Base-by-base conservation (phyloP, 2,113 vertebrate genomes). In the Martes martes region DNA sequence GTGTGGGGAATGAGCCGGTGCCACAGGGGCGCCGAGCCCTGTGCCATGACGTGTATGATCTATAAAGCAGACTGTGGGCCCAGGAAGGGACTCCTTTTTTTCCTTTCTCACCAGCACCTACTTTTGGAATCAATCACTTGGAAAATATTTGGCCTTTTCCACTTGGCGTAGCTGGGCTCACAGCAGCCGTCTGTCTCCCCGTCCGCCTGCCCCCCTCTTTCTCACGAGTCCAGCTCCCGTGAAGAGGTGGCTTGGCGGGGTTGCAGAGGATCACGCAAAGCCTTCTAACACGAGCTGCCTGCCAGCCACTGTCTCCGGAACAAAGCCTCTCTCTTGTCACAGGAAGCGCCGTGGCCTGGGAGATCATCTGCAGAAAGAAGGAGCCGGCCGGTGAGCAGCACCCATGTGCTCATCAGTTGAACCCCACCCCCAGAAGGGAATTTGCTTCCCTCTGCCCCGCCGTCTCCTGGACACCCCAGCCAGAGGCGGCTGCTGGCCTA, bases 251-350 rank as follows among this genome's bases (percentile, higher is more conserved):
- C 15, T 73, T 92, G 50, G 50, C 45, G 3, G 42, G 33, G 57
- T 82, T 67, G 63, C 13, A 80, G 61, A 73, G 52, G 36, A 45
- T 55, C 76, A 85, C n/a, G 16, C 92, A 74, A 33, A 94, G 83
- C 47, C 63, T 90, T 69, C 55, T 4, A 18, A 26, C 10, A 16
- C 26, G 82, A 57, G 61, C 47, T 7, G 13, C 47, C 31, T 39
- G 69, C 76, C 61, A 10, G 13, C 39, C 39, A 3, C 3, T 21
- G 52, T 73, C 59, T 69, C 28, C 9, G 7, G 81, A 65, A 61
- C 36, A 76, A 67, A 74, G 55, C 18, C 15, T 33, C 42, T 52
- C 73, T 31, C 82, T 92, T 42, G 36, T 81, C 69, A 69, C 36
- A 84, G 86, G 93, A 95, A 84, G 45, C n/a, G 39, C 18, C 0